A percentile compares a stretch with the other conserved stretches of the same genome.
These are phyloP conservation scores for Taeniopygia guttata DNA, from an alignment of 2,797 vertebrate species.

Conservation along the genomic window DNA sequence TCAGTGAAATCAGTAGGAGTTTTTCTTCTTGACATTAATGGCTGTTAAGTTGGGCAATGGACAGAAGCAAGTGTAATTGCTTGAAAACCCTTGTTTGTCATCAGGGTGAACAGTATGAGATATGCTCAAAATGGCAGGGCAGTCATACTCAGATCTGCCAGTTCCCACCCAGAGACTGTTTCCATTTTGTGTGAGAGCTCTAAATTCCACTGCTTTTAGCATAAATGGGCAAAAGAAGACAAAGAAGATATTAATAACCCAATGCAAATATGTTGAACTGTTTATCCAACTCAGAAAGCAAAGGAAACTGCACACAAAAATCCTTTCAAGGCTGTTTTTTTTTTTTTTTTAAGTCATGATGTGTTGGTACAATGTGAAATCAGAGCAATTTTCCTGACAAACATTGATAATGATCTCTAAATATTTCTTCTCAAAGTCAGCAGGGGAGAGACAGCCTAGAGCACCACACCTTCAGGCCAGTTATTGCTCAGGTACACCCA, in stretches of 20 bases:
- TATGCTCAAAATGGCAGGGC: background rate
- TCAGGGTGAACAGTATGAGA: background rate
- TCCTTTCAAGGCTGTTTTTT: background rate
- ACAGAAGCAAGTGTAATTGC: background rate
- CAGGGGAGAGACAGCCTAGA: background rate
- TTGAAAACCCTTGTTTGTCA: background rate
- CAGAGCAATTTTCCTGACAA: background rate
- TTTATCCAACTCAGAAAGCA: background rate
- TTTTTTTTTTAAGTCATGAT: background rate
- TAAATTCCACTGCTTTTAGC: background rate
- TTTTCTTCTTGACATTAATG: background rate
- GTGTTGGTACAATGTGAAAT: background rate
- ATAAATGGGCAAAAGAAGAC: background rate
- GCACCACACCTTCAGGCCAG: background rate
- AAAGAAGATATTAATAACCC: background rate
- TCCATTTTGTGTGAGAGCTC: background rate
- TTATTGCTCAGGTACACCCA: accelerated
- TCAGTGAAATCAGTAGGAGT: background rate
- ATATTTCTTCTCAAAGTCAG: background rate
- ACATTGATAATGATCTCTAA: background rate
- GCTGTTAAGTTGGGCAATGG: background rate
- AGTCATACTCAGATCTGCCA: background rate
- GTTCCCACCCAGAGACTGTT: background rate
- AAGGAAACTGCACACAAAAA: background rate
- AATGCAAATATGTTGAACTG: background rate